Conservation (phyloP, 2,113 vertebrate genomes). For the Lophochroa leadbeateri region DNA sequence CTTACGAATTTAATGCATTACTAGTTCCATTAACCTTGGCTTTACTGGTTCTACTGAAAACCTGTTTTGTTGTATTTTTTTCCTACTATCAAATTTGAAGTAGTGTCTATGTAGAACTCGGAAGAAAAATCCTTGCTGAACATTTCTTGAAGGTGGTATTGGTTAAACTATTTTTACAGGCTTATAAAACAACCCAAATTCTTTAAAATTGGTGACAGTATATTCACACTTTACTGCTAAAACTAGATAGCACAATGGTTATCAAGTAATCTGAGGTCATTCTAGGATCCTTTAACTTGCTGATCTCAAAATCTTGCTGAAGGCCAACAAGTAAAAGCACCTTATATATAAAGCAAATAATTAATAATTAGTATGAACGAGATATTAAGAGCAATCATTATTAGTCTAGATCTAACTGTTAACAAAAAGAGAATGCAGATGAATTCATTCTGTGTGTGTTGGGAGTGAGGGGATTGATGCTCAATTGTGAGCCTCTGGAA, state of each 20-base stretch:
- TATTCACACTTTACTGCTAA: not conserved
- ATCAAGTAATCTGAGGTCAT: not conserved
- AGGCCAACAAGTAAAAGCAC: not conserved
- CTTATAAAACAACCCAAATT: not conserved
- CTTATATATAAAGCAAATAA: not conserved
- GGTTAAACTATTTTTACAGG: not conserved
- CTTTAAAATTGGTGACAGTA: not conserved
- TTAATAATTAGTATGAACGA: not conserved
- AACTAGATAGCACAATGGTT: not conserved
- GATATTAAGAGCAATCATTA: not conserved
- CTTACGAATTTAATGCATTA: not conserved
- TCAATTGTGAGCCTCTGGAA: not conserved
- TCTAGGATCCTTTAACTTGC: not conserved
- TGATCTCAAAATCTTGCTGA: not conserved
- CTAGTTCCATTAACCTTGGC: not conserved
- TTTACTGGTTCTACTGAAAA: not conserved
- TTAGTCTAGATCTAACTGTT: not conserved
- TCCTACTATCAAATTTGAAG: not conserved
- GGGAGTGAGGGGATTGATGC: rapidly evolving
- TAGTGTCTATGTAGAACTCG: not conserved
- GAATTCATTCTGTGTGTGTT: not conserved
- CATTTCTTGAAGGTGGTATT: not conserved
- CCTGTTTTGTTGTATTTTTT: not conserved
- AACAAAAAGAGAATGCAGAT: not conserved
- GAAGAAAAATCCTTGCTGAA: not conserved